Evolutionary conservation across 2,797 vertebrate genomes (phyloP).

Genomic region (Argyrosomus regius): DNA sequence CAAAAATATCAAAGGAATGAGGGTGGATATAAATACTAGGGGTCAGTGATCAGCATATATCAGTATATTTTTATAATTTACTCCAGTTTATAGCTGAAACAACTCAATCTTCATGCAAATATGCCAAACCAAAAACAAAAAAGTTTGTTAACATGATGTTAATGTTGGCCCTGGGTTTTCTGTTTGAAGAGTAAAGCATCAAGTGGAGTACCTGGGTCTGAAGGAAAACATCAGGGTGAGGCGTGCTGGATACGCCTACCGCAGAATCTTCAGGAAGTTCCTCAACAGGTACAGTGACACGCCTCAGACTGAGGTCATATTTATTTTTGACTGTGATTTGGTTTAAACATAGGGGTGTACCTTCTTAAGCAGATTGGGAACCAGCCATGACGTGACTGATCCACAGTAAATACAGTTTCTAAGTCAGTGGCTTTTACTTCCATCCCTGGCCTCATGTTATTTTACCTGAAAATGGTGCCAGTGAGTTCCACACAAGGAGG

Average conservation of each 20-base stretch:
- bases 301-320: neutral
- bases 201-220: slow-evolving; percentile 97
- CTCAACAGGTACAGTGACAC: slow-evolving; percentile 90
- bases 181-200: slow-evolving; percentile 93
- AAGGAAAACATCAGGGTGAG: slow-evolving; percentile 98
- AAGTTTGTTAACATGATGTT: neutral
- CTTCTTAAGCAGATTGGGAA: too few relatives aligned
- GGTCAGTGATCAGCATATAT: neutral
- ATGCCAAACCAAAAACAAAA: neutral
- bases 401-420: too few relatives aligned
- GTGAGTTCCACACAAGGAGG: neutral
- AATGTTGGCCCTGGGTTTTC: neutral
- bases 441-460: too few relatives aligned
- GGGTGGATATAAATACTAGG: neutral
- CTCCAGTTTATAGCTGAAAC: neutral
- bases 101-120: neutral
- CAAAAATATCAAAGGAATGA: neutral
- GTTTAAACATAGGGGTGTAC: neutral
- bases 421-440: too few relatives aligned
- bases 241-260: slow-evolving; percentile 97
- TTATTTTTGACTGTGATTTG: neutral
- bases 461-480: neutral
- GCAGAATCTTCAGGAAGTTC: slow-evolving; percentile 95
- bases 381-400: too few relatives aligned
- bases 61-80: neutral